Evolutionary conservation across 2,888 invertebrate genomes (phyloP), one percentile per base, ranked within the genome.

Genomic region (Zelleria hepariella): DNA sequence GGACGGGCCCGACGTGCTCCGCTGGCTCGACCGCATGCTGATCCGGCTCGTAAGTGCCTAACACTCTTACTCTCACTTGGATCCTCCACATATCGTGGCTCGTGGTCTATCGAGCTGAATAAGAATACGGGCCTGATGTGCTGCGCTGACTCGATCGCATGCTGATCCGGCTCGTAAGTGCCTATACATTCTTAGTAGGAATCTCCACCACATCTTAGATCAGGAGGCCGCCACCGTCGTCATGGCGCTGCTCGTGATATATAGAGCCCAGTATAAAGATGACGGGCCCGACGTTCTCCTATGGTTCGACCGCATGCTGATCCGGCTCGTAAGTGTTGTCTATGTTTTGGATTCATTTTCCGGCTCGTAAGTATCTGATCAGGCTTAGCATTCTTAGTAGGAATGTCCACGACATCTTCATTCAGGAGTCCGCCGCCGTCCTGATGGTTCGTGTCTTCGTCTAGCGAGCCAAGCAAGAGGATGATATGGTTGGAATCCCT

Each of bases 11-110:
- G 99, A 99, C 79, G 98, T 99, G 47, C 91, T 99, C 65, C 93
- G 99, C 77, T 99, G 99, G 99, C 94, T 99, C 10, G 99, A 99
- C 81, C 90, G 99, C 66, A 98, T 97, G 94, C 93, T 99, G 20
- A 99, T 99, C 72, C 91, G 98, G 77, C 89, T 99, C 91, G 98
- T 98, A 86, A 73, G 82, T 56, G n/a, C n/a, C n/a, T n/a, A n/a
- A n/a, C n/a, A n/a, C n/a, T n/a, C n/a, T n/a, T n/a, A n/a, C n/a
- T n/a, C 3, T 2, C 27, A 1, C 27, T 27, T 7, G 26, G 26
- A 5, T 26, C 26, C 26, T 26, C n/a, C n/a, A n/a, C 58, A 98
- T 99, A 97, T 96, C 98, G 0, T 92, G 99, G 24, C 93, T 98
- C 79, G 99, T 98, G 15, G 98, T 98, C 26, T 98, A 97, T 89